Evolutionary conservation across 2,888 invertebrate species (phyloP).

Genomic region (Elegia similella): DNA sequence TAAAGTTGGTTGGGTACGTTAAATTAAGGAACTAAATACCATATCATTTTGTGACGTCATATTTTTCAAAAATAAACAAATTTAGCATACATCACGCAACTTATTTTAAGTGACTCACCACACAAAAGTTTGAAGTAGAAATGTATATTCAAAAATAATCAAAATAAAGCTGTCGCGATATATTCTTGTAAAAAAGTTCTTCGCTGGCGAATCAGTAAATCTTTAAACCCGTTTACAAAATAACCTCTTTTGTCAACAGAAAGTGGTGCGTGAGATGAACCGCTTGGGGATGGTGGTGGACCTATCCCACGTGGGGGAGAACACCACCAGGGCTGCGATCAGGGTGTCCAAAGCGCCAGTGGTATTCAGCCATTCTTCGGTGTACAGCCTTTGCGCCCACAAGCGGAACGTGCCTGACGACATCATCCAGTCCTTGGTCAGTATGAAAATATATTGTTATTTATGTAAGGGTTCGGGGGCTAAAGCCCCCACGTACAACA

Average conservation of each 20-base stretch:
- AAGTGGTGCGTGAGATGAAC: constrained; percentile 89
- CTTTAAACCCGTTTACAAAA: neutral
- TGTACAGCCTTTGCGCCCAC: constrained; percentile 86
- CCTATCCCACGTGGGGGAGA: constrained; percentile 86
- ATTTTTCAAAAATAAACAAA: no score
- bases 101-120: no score
- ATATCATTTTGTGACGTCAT: no score
- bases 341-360: constrained; percentile 86
- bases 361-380: constrained; percentile 89
- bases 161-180: no score
- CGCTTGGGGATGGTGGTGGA: constrained; percentile 90
- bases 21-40: no score
- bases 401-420: constrained; percentile 88
- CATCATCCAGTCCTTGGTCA: constrained; percentile 80
- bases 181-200: no score
- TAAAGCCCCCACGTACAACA: no score
- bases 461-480: no score
- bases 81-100: no score
- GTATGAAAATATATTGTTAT: constrained; percentile 31
- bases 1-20: no score
- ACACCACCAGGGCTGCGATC: constrained; percentile 86
- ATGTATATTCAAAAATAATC: no score
- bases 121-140: no score
- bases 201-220: neutral
- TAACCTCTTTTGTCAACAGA: constrained; percentile 63